Evolutionary conservation across 2,888 invertebrate genomes (phyloP), one percentile per base, ranked within the genome.

Genomic region (Synanthedon andrenaeformis): DNA sequence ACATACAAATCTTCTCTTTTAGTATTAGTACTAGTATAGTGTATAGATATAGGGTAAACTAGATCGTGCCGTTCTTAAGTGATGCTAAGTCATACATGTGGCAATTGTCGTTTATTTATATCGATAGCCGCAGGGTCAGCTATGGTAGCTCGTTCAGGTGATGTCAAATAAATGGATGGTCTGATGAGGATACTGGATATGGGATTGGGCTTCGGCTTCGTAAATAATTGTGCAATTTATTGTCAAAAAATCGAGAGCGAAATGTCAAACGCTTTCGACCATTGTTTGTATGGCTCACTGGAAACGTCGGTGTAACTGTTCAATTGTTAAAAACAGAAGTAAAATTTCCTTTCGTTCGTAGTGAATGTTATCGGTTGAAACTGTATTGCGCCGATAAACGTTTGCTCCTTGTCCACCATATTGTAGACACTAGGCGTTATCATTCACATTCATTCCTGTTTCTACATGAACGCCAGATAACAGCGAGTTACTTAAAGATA

Each of bases 361-460:
- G 6, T 45, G n/a, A 45, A 45, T 45, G 45, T 45, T 45, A 45
- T 45, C 12, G 45, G 12, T 45, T n/a, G 6, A 45, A 45, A 35
- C 10, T 45, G 45, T 45, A 45, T 45, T 13, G 4, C 4, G 2
- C 6, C 45, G 45, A 45, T 45, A 45, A 45, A 45, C 45, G 45
- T 45, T 11, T 13, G 45, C 45, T 45, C 14, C 45, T 45, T 45
- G 14, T n/a, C 45, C 45, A 45, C n/a, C 45, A 45, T 45, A 14
- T 14, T 45, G 45, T 45, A 45, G 4, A 13, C 13, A n/a, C 6
- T 13, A 14, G 5, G 4, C 11, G 45, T 45, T 45, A 45, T 51
- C 54, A 62, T 64, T 67, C 62, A 62, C 63, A 69, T 69, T 71
- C 68, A 66, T 67, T 57, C 62, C 62, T 58, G 63, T 60, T 55